Conservation (phyloP, 2,888 invertebrate species). For the Sympetrum striolatum region DNA sequence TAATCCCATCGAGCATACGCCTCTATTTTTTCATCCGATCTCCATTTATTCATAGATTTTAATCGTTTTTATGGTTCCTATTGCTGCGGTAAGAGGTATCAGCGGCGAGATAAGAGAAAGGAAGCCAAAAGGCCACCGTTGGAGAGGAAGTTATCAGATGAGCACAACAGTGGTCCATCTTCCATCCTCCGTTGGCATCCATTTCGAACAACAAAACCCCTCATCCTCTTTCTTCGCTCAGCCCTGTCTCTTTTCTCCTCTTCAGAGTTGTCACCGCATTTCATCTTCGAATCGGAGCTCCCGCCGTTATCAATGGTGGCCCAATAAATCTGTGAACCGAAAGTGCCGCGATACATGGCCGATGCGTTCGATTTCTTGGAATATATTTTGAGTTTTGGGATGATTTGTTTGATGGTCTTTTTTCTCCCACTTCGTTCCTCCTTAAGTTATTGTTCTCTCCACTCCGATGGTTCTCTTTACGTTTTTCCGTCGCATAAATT, state of each 20-base stretch:
- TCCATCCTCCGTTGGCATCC: not conserved
- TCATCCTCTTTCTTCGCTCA: not conserved
- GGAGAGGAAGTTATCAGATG: constrained; percentile 16
- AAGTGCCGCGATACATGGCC: too few relatives aligned
- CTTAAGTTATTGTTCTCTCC: too few relatives aligned
- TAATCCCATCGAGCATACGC: constrained; percentile 11
- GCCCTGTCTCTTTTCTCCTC: not conserved
- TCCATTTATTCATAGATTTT: constrained; percentile 39
- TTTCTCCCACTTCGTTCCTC: too few relatives aligned
- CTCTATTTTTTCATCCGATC: constrained; percentile 15
- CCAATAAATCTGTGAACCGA: too few relatives aligned
- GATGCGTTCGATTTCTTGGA: too few relatives aligned
- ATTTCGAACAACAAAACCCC: not conserved
- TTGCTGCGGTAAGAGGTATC: constrained; percentile 3
- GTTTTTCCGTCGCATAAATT: too few relatives aligned
- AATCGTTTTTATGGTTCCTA: not conserved
- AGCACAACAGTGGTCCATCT: constrained; percentile 25
- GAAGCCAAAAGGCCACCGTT: constrained; percentile 15
- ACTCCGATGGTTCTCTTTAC: too few relatives aligned
- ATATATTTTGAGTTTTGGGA: too few relatives aligned
- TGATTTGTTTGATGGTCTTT: too few relatives aligned
- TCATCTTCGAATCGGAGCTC: not conserved
- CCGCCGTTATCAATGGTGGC: too few relatives aligned
- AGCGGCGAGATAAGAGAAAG: constrained; percentile 27
- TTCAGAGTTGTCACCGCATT: not conserved